phyloP scores from a whole-genome alignment of 2,888 invertebrate species.

The Prenolepis imparis region DNA sequence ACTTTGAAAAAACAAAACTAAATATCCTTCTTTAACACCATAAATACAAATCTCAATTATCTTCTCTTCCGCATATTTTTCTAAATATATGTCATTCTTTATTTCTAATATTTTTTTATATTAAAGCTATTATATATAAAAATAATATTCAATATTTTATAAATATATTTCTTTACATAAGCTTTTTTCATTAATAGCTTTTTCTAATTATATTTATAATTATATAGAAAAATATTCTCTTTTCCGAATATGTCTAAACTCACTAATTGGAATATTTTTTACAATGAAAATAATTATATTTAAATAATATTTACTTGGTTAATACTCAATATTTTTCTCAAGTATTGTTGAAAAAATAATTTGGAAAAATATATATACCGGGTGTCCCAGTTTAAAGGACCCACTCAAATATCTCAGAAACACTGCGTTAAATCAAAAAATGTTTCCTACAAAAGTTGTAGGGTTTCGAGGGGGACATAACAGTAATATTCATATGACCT shows the following conservation, averaged over 20 bases:
- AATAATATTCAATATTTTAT: neutral
- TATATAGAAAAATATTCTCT: neutral
- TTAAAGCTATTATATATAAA: neutral
- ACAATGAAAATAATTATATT: neutral
- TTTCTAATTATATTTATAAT: neutral
- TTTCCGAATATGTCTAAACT: neutral
- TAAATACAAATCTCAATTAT: neutral
- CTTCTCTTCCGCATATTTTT: neutral
- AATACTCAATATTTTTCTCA: neutral
- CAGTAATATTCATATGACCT: too few species aligned
- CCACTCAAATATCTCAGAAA: too few species aligned
- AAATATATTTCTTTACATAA: neutral
- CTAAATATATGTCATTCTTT: neutral
- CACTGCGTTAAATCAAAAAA: too few species aligned
- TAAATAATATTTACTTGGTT: neutral
- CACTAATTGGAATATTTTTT: neutral
- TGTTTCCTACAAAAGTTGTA: too few species aligned
- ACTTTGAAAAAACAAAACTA: neutral
- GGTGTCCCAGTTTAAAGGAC: too few species aligned
- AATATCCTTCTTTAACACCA: neutral
- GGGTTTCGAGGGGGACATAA: too few species aligned
- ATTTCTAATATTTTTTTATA: neutral
- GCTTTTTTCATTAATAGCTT: neutral
- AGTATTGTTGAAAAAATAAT: too few species aligned
- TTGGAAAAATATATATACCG: too few species aligned